Base-by-base conservation (phyloP, 2,888 invertebrate species). In the Chalcosyrphus nemorum region DNA sequence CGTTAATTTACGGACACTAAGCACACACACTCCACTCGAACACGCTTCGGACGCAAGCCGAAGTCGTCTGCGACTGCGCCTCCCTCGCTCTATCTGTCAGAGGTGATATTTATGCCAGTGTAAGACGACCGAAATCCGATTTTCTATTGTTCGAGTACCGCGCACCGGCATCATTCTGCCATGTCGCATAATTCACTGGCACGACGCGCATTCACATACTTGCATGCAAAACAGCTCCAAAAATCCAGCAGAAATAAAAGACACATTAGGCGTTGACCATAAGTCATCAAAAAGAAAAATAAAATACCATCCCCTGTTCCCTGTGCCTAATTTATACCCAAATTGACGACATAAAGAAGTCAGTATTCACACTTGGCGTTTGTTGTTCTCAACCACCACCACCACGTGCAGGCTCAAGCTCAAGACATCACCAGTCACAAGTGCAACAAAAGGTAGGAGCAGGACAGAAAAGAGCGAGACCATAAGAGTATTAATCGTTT, bases 91-190 rank as follows among this genome's bases (percentile, higher is more conserved):
- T 9, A 61, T 71, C 71, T 72, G 71, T 68, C 81, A 61, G 50
- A 24, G 11, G 45, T 38, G 66, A 72, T 59, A 74, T 68, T 68
- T 78, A 47, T 72, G 66, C 54, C 52, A 66, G 52, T 70, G 61
- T 72, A 54, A 77, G 72, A 32, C 77, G 54, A 65, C 19, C 41
- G 50, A 82, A 82, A 82, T 82, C 78, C 72, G 72, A 78, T 82
- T 77, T 77, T 70, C 81, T 72, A 77, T 77, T 72, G 81, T 82
- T 72, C 29, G 63, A 78, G 68, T 72, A 78, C 78, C 82, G 78
- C 77, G 47, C n/a, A n/a, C 56, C 61, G 72, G 54, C 66, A 72
- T 66, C 66, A 68, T 82, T 78, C 82, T 74, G 72, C 68, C 61
- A 50, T 63, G 66, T 59, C 72, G 52, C 57, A 70, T 76, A 76